Base-by-base conservation (phyloP, 2,113 vertebrate genomes). In the Dryoscopus gambensis region DNA sequence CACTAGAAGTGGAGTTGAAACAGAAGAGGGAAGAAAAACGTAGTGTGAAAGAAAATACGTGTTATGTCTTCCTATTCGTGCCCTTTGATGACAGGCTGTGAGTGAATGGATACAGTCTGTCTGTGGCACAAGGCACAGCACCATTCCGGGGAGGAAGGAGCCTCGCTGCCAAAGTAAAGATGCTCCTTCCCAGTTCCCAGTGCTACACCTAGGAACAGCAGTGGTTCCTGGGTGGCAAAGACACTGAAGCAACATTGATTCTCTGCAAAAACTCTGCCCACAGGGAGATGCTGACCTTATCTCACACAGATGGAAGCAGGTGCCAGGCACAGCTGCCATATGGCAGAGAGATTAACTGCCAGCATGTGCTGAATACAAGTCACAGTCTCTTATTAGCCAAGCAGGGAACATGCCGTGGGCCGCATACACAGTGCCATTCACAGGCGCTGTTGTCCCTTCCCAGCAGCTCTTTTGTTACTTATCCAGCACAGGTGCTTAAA, bases 271-370 rank as follows among this genome's bases (percentile, higher is more conserved):
- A 31, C 49, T 57, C 17, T 84, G 78, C 42, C 79, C 76, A 13
- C n/a, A 47, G 94, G 85, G 94, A 76, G 85, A 69, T 1, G 17
- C 75, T 94, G 95, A 95, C 95, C 91, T 96, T 60, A 75, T 28
- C 78, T 88, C 85, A 64, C 83, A 71, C 90, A 15, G 87, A 22
- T n/a, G 84, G 67, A n/a, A 76, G 91, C 96, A 96, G 94, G 95
- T 96, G 96, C 87, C 94, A 75, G 84, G 93, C 89, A 71, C 60
- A 53, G 89, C 14, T 2, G 0, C 94, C 91, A 96, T 90, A 97
- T 96, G 95, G 91, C 73, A 25, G 9, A 13, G 85, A 40, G 87
- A 94, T 96, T 75, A 95, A 67, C 53, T 47, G 83, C 68, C 91
- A 95, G 91, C 75, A 22, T 74, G 78, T 59, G 76, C 90, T 73